Evolutionary conservation across 2,888 invertebrate species (phyloP).

Genomic region (Napeogenes sylphis): DNA sequence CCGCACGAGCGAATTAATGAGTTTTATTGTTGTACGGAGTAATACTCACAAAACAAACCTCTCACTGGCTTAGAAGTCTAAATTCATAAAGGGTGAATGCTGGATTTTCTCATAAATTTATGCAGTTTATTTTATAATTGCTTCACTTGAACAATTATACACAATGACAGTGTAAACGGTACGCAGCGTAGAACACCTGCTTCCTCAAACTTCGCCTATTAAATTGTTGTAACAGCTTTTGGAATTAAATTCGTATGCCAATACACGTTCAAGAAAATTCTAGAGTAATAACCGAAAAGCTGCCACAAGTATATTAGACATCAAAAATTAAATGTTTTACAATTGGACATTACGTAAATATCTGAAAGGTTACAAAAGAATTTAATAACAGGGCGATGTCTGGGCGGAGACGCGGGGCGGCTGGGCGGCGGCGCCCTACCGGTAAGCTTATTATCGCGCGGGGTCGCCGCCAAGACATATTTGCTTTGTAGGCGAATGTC

Average conservation of each 20-base stretch:
- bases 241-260: constrained; percentile 14
- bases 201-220: constrained; percentile 47
- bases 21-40: constrained; percentile 73
- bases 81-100: constrained; percentile 46
- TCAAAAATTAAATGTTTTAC: constrained; percentile 53
- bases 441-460: constrained; percentile 71
- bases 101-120: constrained; percentile 60
- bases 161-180: constrained; percentile 39
- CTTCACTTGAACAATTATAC: constrained; percentile 40
- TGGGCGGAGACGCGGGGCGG: constrained; percentile 46
- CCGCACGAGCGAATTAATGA: constrained; percentile 73
- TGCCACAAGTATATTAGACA: constrained; percentile 19
- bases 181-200: constrained; percentile 56
- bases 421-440: constrained; percentile 43
- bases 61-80: constrained; percentile 54
- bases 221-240: constrained; percentile 47
- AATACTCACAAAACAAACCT: constrained; percentile 66
- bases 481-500: constrained; percentile 68
- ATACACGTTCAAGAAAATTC: constrained; percentile 10
- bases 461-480: constrained; percentile 59
- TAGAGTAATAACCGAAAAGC: constrained; percentile 8
- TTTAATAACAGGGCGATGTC: constrained; percentile 65
- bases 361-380: constrained; percentile 73
- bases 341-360: constrained; percentile 60
- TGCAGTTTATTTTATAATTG: constrained; percentile 60